These are phyloP conservation scores for Calosoma granatense DNA, from an alignment of 1,140 invertebrate genomes.

Conservation along the genomic window DNA sequence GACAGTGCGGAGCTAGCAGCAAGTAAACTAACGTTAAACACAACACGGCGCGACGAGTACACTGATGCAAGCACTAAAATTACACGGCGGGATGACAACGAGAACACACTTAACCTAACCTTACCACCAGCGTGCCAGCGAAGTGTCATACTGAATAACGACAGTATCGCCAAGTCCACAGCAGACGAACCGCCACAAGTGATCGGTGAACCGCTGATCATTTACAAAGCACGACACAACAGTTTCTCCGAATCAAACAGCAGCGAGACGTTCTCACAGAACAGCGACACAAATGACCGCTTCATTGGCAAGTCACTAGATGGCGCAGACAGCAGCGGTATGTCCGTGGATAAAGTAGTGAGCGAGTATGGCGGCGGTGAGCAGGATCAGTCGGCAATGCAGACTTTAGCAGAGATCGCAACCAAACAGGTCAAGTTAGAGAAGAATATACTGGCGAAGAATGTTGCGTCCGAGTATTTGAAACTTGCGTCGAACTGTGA, in stretches of 20 bases:
- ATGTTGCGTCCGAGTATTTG: slow-evolving; percentile 48
- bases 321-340: background rate
- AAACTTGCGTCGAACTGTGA: slow-evolving; percentile 41
- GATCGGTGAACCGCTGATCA: background rate
- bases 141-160: no score
- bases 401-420: slow-evolving; percentile 35
- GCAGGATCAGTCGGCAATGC: slow-evolving; percentile 24
- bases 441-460: slow-evolving; percentile 39
- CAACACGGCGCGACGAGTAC: no score
- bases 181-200: no score
- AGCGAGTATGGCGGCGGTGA: background rate
- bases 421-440: slow-evolving; percentile 34
- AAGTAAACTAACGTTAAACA: no score
- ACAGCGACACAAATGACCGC: background rate
- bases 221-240: background rate
- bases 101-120: no score
- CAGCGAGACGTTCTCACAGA: background rate
- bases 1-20: no score
- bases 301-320: background rate
- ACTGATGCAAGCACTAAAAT: no score
- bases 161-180: no score
- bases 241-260: slow-evolving; percentile 2
- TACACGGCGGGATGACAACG: no score
- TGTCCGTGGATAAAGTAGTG: no score
- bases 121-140: no score